Evolutionary conservation across 2,113 vertebrate genomes (phyloP), one percentile per base, ranked within the genome.

Genomic region (Oreochromis niloticus): DNA sequence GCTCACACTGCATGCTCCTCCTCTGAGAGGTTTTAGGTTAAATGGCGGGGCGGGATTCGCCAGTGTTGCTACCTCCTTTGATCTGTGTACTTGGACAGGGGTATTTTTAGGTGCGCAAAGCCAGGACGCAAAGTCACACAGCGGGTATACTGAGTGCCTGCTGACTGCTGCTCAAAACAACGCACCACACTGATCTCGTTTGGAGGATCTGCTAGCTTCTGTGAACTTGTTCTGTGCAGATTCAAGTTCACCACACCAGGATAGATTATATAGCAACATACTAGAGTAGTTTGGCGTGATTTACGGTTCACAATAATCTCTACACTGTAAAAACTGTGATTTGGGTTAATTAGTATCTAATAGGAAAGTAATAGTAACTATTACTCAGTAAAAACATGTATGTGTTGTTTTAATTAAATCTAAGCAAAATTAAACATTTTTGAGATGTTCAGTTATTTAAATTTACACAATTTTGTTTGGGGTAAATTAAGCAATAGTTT

Each of bases 51-150:
- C 92, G 94, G 95, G 95, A 91, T 95, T 91, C 89, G 91, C 86
- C 88, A 80, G 80, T 79, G 91, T 84, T 85, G 90, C 89, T 87
- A 86, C 91, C 93, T 84, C 80, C 91, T 95, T 95, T 95, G 94
- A 96, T 96, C 91, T 85, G 54, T 34, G 66, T 91, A 79, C 93
- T 88, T 84, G 83, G 85, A 52, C 86, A 89, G 86, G 80, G 94
- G 90, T 96, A 96, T 96, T 95, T 96, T 96, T 96, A 95, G 96
- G 52, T 61, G 90, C 82, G 81, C 83, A 83, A 87, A 93, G 94
- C 92, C 71, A 88, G 81, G 63, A 57, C 83, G 54, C 88, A 83
- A 91, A 83, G 92, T 86, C 88, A 61, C 82, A 57, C 27, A 71
- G 81, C 54, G 61, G 57, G 66, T 46, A 16, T 19, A 14, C 52